phyloP scores from a whole-genome alignment of 2,888 invertebrate genomes.

The Ceraclea dissimilis region DNA sequence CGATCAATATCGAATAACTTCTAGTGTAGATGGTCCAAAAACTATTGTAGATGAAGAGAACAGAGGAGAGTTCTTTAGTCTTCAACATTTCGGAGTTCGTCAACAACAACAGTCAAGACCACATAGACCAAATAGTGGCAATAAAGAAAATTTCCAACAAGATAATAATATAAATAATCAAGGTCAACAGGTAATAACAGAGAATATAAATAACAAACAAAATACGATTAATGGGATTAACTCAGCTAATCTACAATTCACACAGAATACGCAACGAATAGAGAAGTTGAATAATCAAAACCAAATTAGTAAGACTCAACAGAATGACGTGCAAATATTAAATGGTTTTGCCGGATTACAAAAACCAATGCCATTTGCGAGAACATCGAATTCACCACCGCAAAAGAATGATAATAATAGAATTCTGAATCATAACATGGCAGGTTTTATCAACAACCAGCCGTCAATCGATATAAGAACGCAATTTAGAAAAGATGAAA shows the following conservation, averaged over 20 bases:
- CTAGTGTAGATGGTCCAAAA: slow-evolving; percentile 2
- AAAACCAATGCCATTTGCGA: background rate
- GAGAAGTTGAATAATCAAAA: background rate
- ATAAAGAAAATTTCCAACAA: background rate
- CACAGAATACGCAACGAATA: slow-evolving; percentile 2
- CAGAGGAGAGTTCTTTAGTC: slow-evolving; percentile 21
- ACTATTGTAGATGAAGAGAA: slow-evolving; percentile 16
- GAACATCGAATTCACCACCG: background rate
- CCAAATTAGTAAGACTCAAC: background rate
- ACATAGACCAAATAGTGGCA: background rate
- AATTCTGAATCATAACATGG: background rate
- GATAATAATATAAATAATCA: background rate
- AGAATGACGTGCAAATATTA: background rate
- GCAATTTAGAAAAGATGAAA: too few species aligned
- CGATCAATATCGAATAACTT: slow-evolving; percentile 14
- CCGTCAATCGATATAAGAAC: background rate
- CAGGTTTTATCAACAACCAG: background rate
- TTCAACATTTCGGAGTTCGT: slow-evolving; percentile 8
- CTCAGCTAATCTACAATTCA: background rate
- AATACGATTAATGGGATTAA: background rate
- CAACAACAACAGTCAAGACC: background rate
- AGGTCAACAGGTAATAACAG: background rate
- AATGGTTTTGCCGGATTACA: background rate
- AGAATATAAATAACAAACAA: background rate
- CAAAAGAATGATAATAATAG: background rate